A percentile compares a stretch with the other conserved stretches of the same genome.
These are phyloP conservation scores for Spinibarbus caldwelli DNA, from an alignment of 2,797 vertebrate genomes.

Conservation along the genomic window DNA sequence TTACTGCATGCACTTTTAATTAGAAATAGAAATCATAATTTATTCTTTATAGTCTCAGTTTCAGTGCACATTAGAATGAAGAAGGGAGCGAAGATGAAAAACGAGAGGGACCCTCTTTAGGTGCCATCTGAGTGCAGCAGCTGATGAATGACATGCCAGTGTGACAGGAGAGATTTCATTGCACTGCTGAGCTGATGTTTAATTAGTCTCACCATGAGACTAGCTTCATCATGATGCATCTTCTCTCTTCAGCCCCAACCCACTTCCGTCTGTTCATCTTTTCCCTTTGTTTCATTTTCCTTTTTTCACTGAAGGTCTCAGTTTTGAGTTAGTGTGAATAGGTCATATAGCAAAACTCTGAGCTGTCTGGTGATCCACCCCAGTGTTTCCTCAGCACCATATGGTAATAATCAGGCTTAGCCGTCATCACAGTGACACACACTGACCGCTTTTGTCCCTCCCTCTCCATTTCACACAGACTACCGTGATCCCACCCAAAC, in stretches of 20 bases:
- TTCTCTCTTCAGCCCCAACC: background rate
- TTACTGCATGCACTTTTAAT: background rate
- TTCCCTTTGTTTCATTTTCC: background rate
- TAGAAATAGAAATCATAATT: background rate
- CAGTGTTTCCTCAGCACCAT: slow-evolving; percentile 8
- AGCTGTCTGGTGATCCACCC: background rate
- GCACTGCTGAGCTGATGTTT: slow-evolving; percentile 5
- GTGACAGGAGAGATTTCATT: slow-evolving; percentile 7
- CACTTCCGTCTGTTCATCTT: background rate
- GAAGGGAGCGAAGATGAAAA: background rate
- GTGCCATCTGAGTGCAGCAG: background rate
- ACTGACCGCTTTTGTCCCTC: slow-evolving; percentile 9
- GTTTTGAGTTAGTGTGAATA: background rate
- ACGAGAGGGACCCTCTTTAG: background rate
- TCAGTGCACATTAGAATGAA: background rate
- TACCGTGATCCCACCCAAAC: slow-evolving; percentile 10
- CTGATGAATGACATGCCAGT: background rate
- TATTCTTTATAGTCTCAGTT: background rate
- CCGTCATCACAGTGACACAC: slow-evolving; percentile 36
- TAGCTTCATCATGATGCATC: background rate
- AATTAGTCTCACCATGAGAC: slow-evolving; percentile 26
- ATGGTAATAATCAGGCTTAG: slow-evolving; percentile 34
- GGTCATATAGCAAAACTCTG: background rate
- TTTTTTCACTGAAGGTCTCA: background rate
- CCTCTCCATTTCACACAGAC: background rate